Percentiles rank a stretch among this genome's conserved stretches.
These are phyloP conservation scores for Danaus plexippus DNA, from an alignment of 1,140 invertebrate genomes.

Conservation along the genomic window DNA sequence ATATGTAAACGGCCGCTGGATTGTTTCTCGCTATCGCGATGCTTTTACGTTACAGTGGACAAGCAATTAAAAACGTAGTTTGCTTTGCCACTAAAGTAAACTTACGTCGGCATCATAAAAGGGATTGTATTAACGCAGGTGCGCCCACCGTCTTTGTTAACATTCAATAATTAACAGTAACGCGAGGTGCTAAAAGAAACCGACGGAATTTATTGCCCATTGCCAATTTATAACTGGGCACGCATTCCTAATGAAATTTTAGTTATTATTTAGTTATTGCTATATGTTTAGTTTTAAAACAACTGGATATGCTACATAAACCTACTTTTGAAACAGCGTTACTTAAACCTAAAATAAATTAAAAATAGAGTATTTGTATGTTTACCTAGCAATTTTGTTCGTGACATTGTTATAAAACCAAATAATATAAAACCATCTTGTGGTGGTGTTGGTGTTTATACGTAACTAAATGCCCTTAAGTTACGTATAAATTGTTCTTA, in stretches of 20 bases:
- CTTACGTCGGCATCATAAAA: slow-evolving; percentile 38
- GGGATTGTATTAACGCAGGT: slow-evolving; percentile 37
- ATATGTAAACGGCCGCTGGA: slow-evolving; percentile 3
- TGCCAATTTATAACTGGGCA: slow-evolving; percentile 39
- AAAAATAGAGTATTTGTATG: no score
- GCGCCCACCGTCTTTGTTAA: slow-evolving; percentile 42
- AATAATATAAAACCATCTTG: slow-evolving; percentile 46
- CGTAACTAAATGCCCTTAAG: slow-evolving; percentile 63
- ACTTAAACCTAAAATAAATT: no score
- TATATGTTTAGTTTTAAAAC: no score
- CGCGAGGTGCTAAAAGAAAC: slow-evolving; percentile 52
- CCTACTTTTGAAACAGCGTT: no score
- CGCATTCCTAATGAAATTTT: slow-evolving; percentile 5
- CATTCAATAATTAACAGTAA: slow-evolving; percentile 53
- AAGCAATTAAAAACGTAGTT: slow-evolving; percentile 30
- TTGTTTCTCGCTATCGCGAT: slow-evolving; percentile 1
- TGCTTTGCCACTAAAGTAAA: slow-evolving; percentile 28
- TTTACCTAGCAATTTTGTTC: slow-evolving; percentile 38
- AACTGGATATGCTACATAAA: no score
- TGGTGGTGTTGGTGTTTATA: no score
- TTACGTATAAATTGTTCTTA: slow-evolving; percentile 57
- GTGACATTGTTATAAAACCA: slow-evolving; percentile 33
- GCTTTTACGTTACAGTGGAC: slow-evolving; percentile 16
- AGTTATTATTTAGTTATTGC: no score
- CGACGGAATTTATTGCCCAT: slow-evolving; percentile 38